A percentile compares a stretch with the other conserved stretches of the same genome.
phyloP scores from a whole-genome alignment of 2,113 vertebrate species.

The Piaya cayana region DNA sequence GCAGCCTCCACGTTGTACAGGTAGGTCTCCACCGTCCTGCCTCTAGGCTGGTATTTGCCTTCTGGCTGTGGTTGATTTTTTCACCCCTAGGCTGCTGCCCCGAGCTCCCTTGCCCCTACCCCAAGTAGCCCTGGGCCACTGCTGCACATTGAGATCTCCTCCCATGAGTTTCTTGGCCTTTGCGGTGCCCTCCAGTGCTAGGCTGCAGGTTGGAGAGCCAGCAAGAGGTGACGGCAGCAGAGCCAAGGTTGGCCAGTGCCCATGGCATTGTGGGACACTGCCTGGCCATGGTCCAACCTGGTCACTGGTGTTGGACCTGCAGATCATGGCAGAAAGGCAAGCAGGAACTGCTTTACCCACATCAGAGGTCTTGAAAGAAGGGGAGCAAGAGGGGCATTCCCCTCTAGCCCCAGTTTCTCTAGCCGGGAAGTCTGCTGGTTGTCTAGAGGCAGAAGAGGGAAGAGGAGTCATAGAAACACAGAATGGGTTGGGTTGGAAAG shows the following conservation, averaged over 20 bases:
- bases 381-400: neutral
- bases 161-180: neutral
- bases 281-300: neutral
- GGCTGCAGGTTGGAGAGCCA: neutral
- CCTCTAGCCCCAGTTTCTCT: neutral
- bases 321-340: neutral
- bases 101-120: neutral
- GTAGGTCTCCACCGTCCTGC: slow-evolving; percentile 58
- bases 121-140: neutral
- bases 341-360: neutral
- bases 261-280: rapidly evolving
- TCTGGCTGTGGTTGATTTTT: neutral
- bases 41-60: neutral
- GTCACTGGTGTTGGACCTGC: neutral
- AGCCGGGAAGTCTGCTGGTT: neutral
- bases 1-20: slow-evolving; percentile 88
- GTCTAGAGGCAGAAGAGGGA: neutral
- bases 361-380: neutral
- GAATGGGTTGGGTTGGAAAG: no score
- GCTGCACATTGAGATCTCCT: neutral
- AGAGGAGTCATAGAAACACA: neutral
- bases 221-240: neutral
- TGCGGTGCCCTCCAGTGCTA: neutral
- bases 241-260: neutral
- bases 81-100: rapidly evolving